Base-by-base conservation (phyloP, 2,797 vertebrate genomes). In the Tarsius wallacei region DNA sequence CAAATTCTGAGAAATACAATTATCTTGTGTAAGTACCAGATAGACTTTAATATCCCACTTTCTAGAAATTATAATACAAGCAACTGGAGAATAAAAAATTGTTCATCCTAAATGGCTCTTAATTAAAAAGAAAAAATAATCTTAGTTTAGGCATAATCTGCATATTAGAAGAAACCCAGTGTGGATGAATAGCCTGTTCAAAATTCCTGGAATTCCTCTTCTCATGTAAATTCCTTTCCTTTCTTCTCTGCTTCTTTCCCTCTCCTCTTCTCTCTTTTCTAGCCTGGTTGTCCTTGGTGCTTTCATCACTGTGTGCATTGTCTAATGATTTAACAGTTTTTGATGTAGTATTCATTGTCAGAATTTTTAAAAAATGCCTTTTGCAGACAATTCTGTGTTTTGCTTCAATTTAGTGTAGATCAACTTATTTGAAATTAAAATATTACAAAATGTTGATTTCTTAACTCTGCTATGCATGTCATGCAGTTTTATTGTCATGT, bases 361-460 rank as follows among this genome's bases (percentile, higher is more conserved):
- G 7, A 5, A 80, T 71, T 12, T 59, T 0, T 31, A 59, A 95
- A 90, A 89, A 74, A 82, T 47, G 81, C 1, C 49, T 71, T 87
- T 73, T 91, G 33, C 33, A 81, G 21, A 68, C 36, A 68, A 70
- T 87, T 91, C 89, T 90, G 53, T 91, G 21, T 82, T 73, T 90
- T 78, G 17, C 42, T 86, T 91, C 33, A 80, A 78, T 21, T 93
- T 94, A 82, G 51, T 28, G 89, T 80, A 53, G 71, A 53, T 73
- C 22, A 74, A 88, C n/a, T 88, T 94, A 95, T 91, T 96, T 89
- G 84, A 91, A 84, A 71, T 84, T 84, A 66, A 88, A 91, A 61
- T 12, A 16, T 26, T 9, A 31, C 4, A 90, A 90, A 93, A 21
- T 1, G 12, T 95, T 49, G 24, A 49, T 78, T 64, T 87, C 31